Evolutionary conservation across 2,797 vertebrate genomes (phyloP), one percentile per base, ranked within the genome.

Genomic region (Stomatorhinus walkeri): DNA sequence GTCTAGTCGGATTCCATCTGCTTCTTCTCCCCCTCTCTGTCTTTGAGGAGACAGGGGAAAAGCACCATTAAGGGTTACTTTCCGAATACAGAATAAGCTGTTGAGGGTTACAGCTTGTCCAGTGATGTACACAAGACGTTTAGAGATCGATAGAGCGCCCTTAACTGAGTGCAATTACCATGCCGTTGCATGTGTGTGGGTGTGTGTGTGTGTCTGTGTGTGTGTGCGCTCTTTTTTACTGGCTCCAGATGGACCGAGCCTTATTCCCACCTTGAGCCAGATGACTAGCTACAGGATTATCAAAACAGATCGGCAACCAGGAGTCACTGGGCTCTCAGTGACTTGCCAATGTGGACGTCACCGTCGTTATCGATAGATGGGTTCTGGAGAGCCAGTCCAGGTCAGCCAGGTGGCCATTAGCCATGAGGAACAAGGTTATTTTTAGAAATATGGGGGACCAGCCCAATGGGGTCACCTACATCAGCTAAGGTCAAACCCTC

Each of bases 151-250:
- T 85, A 85, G 46, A 28, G 46, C 52, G 48, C 46, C 22, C 46
- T 51, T 49, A 85, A 52, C 83, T 85, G 83, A 28, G 48, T 52
- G 83, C 49, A 49, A 84, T 84, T 84, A 84, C 81, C 81, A 48
- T 49, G 81, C 43, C 81, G 22, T 22, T n/a, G n/a, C 14, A 22
- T 79, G 16, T 76, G 14, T 40, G 64, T 72, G 14, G 19, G 28
- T 9, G n/a, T 76, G 72, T 36, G 72, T n/a, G 16, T 12, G 72
- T 7, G 16, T 32, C 0, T 32, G 28, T 32, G 28, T 32, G 28
- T 32, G 28, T 32, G 28, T 4, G 72, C 2, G 83, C 46, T 85
- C 49, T 28, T 32, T 52, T 85, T 12, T 24, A 6, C 48, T 85
- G 83, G 46, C 49, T 85, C 12, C n/a, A 85, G 46, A 85, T 14